Base-by-base conservation (phyloP, 2,888 invertebrate genomes). In the Lochmaea crataegi region DNA sequence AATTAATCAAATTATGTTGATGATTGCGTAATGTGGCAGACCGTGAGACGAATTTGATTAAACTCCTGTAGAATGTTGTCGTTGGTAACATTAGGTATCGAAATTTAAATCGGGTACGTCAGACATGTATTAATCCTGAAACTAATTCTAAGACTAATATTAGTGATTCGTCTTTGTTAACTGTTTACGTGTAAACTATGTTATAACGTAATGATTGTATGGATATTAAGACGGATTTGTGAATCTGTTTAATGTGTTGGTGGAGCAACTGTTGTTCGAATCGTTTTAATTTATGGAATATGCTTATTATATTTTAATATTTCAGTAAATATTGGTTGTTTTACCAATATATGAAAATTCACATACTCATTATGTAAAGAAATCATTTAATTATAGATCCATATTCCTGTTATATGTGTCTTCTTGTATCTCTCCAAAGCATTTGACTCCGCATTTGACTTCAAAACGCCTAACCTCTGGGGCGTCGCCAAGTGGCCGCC, bases 51-150 rank as follows among this genome's bases (percentile, higher is more conserved):
- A 48, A 48, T n/a, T 48, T 6, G n/a, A 48, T 48, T 48, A 48
- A 48, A 48, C 48, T 48, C n/a, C n/a, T 48, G 48, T 48, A 48
- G 48, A 48, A 14, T 48, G 48, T n/a, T 48, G 48, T 48, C 48
- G n/a, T 48, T 48, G n/a, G n/a, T n/a, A 14, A 48, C 48, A n/a
- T 48, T 48, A 14, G n/a, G 48, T 48, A 48, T 48, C 48, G 48
- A 48, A 48, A 48, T 14, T 48, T n/a, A 14, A 48, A 48, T 48
- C 48, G n/a, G 48, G n/a, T 5, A 48, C 48, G 48, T 48, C 48
- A 48, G 48, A 48, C 48, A 48, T 48, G n/a, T 48, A 48, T 45
- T 38, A 38, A 48, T n/a, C n/a, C n/a, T 3, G 48, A 6, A 48
- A 48, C 14, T n/a, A n/a, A 48, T 48, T 48, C 14, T n/a, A n/a